Evolutionary conservation across 2,113 vertebrate genomes (phyloP).

Genomic region (Eulemur macaco): DNA sequence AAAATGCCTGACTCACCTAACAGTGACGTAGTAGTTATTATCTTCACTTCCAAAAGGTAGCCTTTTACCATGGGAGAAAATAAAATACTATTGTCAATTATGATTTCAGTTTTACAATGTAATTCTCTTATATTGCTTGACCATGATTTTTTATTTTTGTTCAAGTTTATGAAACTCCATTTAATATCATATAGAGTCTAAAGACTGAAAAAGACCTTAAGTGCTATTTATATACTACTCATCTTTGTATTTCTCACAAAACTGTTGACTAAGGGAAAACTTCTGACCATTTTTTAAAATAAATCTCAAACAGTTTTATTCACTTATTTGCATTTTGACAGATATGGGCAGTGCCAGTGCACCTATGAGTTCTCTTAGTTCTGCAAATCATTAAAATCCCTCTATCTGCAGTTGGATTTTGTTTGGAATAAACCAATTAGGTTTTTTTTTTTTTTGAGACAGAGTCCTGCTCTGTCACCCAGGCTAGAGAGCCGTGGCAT

Average conservation of each 20-base stretch:
- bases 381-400: slow-evolving; percentile 49
- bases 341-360: not conserved
- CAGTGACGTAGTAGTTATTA: not conserved
- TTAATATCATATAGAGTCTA: not conserved
- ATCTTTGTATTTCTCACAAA: not conserved
- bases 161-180: not conserved
- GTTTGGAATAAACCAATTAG: not conserved
- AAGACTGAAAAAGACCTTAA: not conserved
- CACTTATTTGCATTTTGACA: not conserved
- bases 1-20: not conserved
- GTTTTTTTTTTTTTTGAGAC: too few species aligned
- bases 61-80: not conserved
- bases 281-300: not conserved
- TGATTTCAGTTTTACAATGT: not conserved
- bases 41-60: not conserved
- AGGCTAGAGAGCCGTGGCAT: too few species aligned
- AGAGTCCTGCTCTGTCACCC: too few species aligned
- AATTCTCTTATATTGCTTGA: not conserved
- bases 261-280: not conserved
- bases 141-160: not conserved
- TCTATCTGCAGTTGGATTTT: not conserved
- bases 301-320: not conserved
- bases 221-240: not conserved
- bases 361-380: not conserved
- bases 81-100: not conserved